Base-by-base conservation (phyloP, 2,797 vertebrate species). In the Mastacembelus armatus region DNA sequence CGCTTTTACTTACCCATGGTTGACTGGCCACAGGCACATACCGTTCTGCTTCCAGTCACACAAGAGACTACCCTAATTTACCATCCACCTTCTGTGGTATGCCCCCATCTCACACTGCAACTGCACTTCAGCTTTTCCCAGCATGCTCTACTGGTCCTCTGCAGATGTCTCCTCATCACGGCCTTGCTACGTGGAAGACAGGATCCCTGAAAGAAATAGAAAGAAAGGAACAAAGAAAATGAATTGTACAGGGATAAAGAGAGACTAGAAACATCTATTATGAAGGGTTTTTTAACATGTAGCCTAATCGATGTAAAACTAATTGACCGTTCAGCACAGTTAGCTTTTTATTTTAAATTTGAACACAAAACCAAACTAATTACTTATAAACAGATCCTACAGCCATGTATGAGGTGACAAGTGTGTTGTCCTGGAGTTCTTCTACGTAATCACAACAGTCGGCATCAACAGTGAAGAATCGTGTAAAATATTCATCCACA, bases 1-100 rank as follows among this genome's bases (percentile, higher is more conserved):
- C 91, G 92, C 86, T 88, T 92, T 85, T 78, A 84, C 84, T 92
- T 92, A 92, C 81, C 78, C 84, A 88, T 56, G 77, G 85, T 87
- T 52, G 70, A 65, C 80, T 84, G 86, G 71, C 81, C 56, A 19
- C 60, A 59, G 81, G 88, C 86, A 84, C 79, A 22, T 74, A 86
- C 42, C 48, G 66, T 74, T 86, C 85, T 81, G 83, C 81, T 87
- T 78, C 66, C 54, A 40, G 60, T 63, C 66, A 81, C 85, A 73
- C 71, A 57, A 83, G 82, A 88, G 82, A 84, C 78, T 68, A 70
- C 74, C 82, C 63, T 78, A 75, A 82, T 81, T 81, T 80, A 71
- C 80, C 72, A 76, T 66, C 43, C 45, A 54, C 32, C 73, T 32
- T 48, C 40, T 58, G 52, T 59, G 33, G 42, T 30, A 21, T 83